Evolutionary conservation across 2,113 vertebrate species (phyloP).

Genomic region (Chloropsis hardwickii): DNA sequence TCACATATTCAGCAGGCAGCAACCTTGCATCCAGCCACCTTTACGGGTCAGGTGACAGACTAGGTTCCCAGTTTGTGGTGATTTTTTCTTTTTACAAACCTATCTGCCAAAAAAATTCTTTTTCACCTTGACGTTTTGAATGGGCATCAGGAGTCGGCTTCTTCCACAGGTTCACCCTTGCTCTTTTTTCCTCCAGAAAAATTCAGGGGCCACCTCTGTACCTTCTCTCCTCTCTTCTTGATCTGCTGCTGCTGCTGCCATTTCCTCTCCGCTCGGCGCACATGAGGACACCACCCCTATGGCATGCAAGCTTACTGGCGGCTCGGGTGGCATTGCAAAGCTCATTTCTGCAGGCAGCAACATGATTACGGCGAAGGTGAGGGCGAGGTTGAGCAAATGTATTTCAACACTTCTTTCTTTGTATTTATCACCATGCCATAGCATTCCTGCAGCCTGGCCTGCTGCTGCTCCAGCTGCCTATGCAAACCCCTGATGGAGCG

Average conservation of each 20-base stretch:
- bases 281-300: not conserved
- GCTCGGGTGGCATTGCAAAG: not conserved
- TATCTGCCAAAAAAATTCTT: not conserved
- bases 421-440: not conserved
- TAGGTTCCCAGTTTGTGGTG: not conserved
- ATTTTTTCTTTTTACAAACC: not conserved
- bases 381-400: conserved; percentile 5
- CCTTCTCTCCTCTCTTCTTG: not conserved
- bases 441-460: conserved; percentile 33
- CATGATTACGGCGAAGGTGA: not conserved
- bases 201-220: not conserved
- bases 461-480: conserved; percentile 50
- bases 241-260: not conserved
- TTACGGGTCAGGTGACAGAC: not conserved
- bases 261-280: fast-evolving
- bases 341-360: conserved; percentile 26
- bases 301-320: not conserved
- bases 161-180: not conserved
- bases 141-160: not conserved
- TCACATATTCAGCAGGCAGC: not conserved
- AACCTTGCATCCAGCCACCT: not conserved
- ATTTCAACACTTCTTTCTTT: conserved; percentile 44
- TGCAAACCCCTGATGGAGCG: conserved; percentile 41
- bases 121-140: not conserved
- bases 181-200: not conserved